Base-by-base conservation (phyloP, 2,888 invertebrate species). In the Pyrochroa serraticornis region DNA sequence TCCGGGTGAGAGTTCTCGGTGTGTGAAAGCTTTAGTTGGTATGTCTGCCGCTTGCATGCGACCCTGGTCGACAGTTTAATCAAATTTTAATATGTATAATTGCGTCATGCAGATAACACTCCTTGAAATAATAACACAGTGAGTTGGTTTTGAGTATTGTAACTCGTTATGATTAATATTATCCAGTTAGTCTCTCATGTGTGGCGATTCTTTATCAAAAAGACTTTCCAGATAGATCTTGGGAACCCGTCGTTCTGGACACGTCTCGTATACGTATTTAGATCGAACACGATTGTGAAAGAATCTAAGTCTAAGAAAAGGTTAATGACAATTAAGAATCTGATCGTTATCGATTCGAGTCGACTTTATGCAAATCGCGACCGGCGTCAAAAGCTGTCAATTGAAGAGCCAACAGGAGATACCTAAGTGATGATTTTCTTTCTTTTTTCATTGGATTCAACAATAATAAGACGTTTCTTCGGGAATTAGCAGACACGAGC, bases 71-170 rank as follows among this genome's bases (percentile, higher is more conserved):
- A 39, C 41, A 59, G 52, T 70, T 67, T 69, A 70, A 70, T 70
- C 70, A 69, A 68, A 67, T 60, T 61, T 66, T 67, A 68, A 68
- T 70, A 67, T 57, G 38, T 65, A 57, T 66, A 67, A 70, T 70
- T 70, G 68, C 67, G 65, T 64, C 68, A 70, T 60, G 59, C 54
- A 62, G 49, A 62, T 63, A 67, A 63, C 69, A 67, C 70, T 56
- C 70, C 70, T 63, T 66, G 62, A 65, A 69, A 59, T 59, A 59
- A 59, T 49, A 54, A 54, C 45, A 50, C 14, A 46, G 41, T 14
- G 46, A 41, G 46, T 53, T 50, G 31, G 49, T 49, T 50, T 56
- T 35, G 56, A 45, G 39, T 50, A 56, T 50, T 56, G 56, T 50
- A 56, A 56, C 50, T 49, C 49, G 7, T 8, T 44, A 57, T 62